Evolutionary conservation across 2,888 invertebrate species (phyloP), one percentile per base, ranked within the genome.

Genomic region (Aspidiotus rigidus): DNA sequence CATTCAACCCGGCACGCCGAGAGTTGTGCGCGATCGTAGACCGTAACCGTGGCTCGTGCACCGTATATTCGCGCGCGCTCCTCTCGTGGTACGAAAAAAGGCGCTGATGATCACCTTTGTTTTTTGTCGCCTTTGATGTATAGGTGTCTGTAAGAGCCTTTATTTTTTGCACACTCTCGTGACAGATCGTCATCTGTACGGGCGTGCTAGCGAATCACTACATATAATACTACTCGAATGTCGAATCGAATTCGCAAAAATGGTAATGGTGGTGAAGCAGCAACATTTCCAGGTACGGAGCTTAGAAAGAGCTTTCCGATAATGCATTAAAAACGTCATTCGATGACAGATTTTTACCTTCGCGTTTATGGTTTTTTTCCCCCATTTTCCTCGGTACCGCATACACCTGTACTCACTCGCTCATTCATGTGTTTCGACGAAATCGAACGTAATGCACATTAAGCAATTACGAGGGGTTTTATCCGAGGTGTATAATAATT

Each of bases 251-350:
- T 16, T 42, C 42, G 62, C 16, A 16, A 66, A 66, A 59, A 66
- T 66, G 66, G 66, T 66, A 44, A 66, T 57, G 55, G 57, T 57
- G 15, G 59, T 59, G 57, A 66, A 66, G 66, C 66, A 42, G 66
- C 40, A 66, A 42, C 66, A 49, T 44, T 66, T 66, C 44, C 42
- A 66, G 66, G 66, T 66, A 66, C 49, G 6, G 49, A 11, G 49
- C 6, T 49, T 49, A 28, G 28, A 28, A 62, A 15, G 53, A 28
- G 28, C 28, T 28, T 28, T 28, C 28, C 28, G 5, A 28, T 28
- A 28, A 28, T 28, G 28, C 28, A 28, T 28, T 28, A 28, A 28
- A 28, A 28, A 53, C n/a, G 53, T 28, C 16, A 16, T 15, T 44
- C 15, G 17, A 62, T 62, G n/a, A 13, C 16, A 15, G 41, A 8